Base-by-base conservation (phyloP, 2,113 vertebrate species). In the Paramisgurnus dabryanus region DNA sequence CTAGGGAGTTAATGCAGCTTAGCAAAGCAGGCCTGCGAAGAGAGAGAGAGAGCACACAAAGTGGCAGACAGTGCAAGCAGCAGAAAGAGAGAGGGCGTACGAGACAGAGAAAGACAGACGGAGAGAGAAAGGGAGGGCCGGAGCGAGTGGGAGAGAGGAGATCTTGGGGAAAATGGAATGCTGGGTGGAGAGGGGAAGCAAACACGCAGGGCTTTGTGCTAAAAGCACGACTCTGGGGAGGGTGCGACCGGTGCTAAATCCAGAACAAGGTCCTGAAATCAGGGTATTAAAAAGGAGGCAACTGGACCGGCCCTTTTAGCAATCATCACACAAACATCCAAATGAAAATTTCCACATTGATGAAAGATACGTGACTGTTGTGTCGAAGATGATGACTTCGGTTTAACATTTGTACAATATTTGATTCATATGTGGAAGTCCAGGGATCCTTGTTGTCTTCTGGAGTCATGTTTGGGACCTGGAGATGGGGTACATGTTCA, bases 111-210 rank as follows among this genome's bases (percentile, higher is more conserved):
- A 39, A 63, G 67, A 65, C 49, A 79, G 53, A 73, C 49, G 57
- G 50, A 78, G 64, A 82, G 82, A 73, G 81, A 87, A 70, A 80
- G 71, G 67, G 45, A 57, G 61, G 15, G 58, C 67, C 53, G 11
- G 22, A 72, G 67, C 66, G 71, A 78, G 53, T 45, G 41, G 22
- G 58, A 69, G 53, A 74, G 72, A 70, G 41, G 87, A 89, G 90
- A 93, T 90, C 89, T 89, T 91, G 91, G 93, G 93, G 95, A 93
- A 95, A 93, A 86, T 83, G 90, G 94, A 95, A 95, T 93, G 94
- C 89, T 92, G 94, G 94, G 95, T 94, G 94, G 93, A 92, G 93
- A 95, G 94, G 93, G 93, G 92, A 94, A 93, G 93, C 87, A 91
- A 91, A 93, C 92, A 92, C 82, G 85, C 87, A 88, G 85, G 88